Base-by-base conservation (phyloP, 1,140 invertebrate genomes). In the Tetraneura akinire region DNA sequence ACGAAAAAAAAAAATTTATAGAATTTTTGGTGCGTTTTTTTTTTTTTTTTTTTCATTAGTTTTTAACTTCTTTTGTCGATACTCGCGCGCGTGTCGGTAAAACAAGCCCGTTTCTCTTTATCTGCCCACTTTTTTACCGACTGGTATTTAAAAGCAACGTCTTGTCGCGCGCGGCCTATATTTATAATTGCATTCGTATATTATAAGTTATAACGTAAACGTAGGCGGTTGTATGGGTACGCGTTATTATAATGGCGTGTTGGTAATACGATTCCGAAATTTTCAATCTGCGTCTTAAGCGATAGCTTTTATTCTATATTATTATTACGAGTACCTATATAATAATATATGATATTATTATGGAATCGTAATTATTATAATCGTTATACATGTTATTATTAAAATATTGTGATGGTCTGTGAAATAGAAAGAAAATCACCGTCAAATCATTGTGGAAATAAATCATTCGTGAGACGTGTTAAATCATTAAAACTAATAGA, bases 51-150 rank as follows among this genome's bases (percentile, higher is more conserved):
- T 23, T 26, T 37, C 18, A 6, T 64, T 5, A 37, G 21, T 42
- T 37, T 37, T 37, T 37, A 37, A 37, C 32, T n/a, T n/a, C n/a
- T n/a, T n/a, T n/a, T n/a, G n/a, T n/a, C n/a, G n/a, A n/a, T n/a
- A n/a, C n/a, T n/a, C n/a, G n/a, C n/a, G n/a, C n/a, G 13, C 45
- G 42, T 14, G 68, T 71, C 47, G 68, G 68, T 71, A 18, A 51
- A 16, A 49, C 51, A 29, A 51, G 14, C 26, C n/a, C n/a, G 26
- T 71, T 71, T 71, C 26, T 51, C 47, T 51, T 71, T 8, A 71
- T 71, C 68, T 51, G 18, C 68, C 68, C 68, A 71, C 68, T 32
- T 71, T 23, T 16, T 1, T 47, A 51, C 68, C n/a, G 32, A n/a
- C 32, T 18, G 2, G 18, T 64, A 18, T 71, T 32, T 71, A 26